A percentile compares a stretch with the other conserved stretches of the same genome.
Conservation (phyloP, 2,113 vertebrate species). For the Melanocharis versteri region DNA sequence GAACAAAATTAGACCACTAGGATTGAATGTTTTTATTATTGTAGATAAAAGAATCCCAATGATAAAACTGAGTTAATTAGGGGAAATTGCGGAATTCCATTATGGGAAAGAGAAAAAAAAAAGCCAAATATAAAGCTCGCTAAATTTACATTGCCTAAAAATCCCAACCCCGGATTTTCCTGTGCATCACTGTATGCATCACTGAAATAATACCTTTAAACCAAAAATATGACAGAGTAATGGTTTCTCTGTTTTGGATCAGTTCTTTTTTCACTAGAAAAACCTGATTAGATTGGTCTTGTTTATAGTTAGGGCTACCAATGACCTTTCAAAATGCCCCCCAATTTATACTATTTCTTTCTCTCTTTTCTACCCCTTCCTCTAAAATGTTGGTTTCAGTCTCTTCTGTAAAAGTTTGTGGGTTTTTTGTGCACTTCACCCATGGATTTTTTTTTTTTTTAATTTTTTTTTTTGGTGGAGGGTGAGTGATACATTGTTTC, state of each 20-base stretch:
- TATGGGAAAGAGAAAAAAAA: not conserved
- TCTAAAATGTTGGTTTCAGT: not conserved
- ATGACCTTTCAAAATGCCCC: not conserved
- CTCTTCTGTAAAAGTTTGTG: not conserved
- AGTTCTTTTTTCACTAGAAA: not conserved
- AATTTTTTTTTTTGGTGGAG: rapidly evolving
- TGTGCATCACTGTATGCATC: not conserved
- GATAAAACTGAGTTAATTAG: not conserved
- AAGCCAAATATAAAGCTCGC: not conserved
- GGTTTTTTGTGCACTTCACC: not conserved
- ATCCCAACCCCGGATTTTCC: not conserved
- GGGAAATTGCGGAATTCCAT: not conserved
- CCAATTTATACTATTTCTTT: not conserved
- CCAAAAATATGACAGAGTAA: not conserved
- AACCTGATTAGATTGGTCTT: not conserved
- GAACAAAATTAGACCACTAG: not conserved
- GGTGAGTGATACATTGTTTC: not conserved
- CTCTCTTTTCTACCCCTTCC: not conserved
- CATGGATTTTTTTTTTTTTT: not conserved
- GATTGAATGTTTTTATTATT: not conserved
- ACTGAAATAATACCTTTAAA: not conserved
- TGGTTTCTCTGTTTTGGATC: not conserved
- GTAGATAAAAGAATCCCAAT: not conserved
- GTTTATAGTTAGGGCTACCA: not conserved
- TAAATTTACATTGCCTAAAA: not conserved